Evolutionary conservation across 2,888 invertebrate genomes (phyloP).

Genomic region (Drosophila anomelani): DNA sequence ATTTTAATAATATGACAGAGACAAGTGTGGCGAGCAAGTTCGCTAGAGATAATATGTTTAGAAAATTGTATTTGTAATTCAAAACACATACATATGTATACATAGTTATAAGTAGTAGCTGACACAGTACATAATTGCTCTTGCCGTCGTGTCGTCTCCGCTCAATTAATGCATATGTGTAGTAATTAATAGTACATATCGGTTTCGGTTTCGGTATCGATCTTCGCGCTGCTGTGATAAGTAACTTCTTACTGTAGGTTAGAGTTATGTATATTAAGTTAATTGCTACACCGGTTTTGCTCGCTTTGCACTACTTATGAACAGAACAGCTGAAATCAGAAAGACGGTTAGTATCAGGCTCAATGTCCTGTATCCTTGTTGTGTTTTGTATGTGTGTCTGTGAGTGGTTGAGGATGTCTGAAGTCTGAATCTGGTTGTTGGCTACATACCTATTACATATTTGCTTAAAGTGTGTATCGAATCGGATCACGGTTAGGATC

Average conservation of each 20-base stretch:
- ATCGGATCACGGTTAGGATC: slow-evolving; percentile 54
- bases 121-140: slow-evolving; percentile 41
- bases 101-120: slow-evolving; percentile 44
- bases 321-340: slow-evolving; percentile 66
- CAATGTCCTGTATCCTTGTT: slow-evolving; percentile 23
- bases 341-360: slow-evolving; percentile 56
- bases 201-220: slow-evolving; percentile 45
- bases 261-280: slow-evolving; percentile 70
- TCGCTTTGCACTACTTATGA: slow-evolving; percentile 76
- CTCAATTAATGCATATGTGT: slow-evolving; percentile 37
- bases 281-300: slow-evolving; percentile 73
- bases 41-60: slow-evolving; percentile 56
- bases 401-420: slow-evolving; percentile 26
- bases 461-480: slow-evolving; percentile 58
- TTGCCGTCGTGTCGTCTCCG: slow-evolving; percentile 22
- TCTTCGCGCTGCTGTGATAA: slow-evolving; percentile 71
- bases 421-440: slow-evolving; percentile 29
- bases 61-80: slow-evolving; percentile 50
- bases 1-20: slow-evolving; percentile 72
- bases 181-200: slow-evolving; percentile 56
- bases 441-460: slow-evolving; percentile 53
- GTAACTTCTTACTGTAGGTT: slow-evolving; percentile 72
- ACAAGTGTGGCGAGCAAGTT: slow-evolving; percentile 53
- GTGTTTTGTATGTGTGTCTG: not conserved
- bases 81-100: slow-evolving; percentile 51